phyloP scores from a whole-genome alignment of 2,797 vertebrate genomes.

The Nannoperca australis region DNA sequence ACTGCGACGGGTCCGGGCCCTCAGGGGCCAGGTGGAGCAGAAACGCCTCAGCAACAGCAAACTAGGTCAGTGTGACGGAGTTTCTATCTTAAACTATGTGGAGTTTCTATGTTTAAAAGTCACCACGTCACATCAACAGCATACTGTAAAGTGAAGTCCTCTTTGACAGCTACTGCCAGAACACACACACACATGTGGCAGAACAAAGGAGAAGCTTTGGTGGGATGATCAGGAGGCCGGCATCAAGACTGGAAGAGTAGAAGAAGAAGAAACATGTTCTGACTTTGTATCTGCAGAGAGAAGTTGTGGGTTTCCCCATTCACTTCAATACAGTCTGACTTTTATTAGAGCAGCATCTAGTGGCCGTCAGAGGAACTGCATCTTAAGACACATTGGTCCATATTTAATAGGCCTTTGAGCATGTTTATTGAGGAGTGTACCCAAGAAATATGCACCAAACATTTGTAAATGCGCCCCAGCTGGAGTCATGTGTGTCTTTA shows the following conservation, averaged over 20 bases:
- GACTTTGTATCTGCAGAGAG: not conserved
- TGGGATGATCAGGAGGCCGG: not conserved
- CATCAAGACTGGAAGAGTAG: too few species aligned
- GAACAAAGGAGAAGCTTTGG: not conserved
- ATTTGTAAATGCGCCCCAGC: too few species aligned
- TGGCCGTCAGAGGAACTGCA: not conserved
- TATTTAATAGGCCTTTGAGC: not conserved
- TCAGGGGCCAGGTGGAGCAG: slow-evolving; percentile 94
- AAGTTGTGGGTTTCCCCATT: not conserved
- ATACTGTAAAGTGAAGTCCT: not conserved
- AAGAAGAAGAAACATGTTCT: not conserved
- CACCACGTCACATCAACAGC: not conserved
- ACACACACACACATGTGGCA: too few species aligned
- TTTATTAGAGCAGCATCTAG: not conserved
- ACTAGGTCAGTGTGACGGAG: slow-evolving; percentile 86
- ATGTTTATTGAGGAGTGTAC: not conserved
- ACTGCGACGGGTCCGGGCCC: slow-evolving; percentile 90
- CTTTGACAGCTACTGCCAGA: not conserved
- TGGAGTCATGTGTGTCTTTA: too few species aligned
- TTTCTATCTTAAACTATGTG: too few species aligned
- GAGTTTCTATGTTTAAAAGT: not conserved
- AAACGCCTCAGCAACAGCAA: slow-evolving; percentile 93
- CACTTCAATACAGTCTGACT: not conserved
- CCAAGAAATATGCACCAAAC: too few species aligned
- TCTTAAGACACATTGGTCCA: not conserved